Base-by-base conservation (phyloP, 2,888 invertebrate genomes). In the Eledona agricola region DNA sequence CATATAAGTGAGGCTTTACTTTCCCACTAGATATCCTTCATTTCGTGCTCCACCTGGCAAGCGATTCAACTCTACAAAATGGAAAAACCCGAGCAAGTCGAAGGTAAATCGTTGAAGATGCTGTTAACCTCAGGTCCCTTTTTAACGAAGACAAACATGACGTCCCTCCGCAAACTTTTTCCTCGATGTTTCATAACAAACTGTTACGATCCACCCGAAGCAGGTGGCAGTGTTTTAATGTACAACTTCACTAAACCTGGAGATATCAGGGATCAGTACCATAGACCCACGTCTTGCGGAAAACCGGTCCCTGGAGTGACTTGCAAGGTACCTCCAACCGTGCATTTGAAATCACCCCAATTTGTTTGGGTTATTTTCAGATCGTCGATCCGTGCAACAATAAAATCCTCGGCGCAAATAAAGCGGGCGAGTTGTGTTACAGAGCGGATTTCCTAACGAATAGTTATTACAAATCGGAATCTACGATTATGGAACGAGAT, bases 401-500 rank as follows among this genome's bases (percentile, higher is more conserved):
- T 2, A 37, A 19, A 15, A 35, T 37, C 3, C 10, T 47, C 4
- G 22, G 37, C 5, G 19, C 11, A 1, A 47, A 37, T 10, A 1
- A 28, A 13, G 13, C 47, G 3, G 47, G 47, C 4, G 83, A 83
- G 60, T 60, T 83, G 4, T 78, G 80, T 74, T 3, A 81, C 1
- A 80, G 78, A 70, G 76, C 62, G 2, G 58, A 65, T 12, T 63
- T 40, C 28, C 4, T 55, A 13, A 69, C 73, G 55, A 66, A 77
- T 72, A 78, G 75, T 1, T 81, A 81, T 61, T 77, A 78, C 63
- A 78, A 76, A 34, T 58, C 72, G 49, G 78, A 76, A 1, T 78
- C 79, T 1, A 69, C 69, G 11, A 72, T 74, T 19, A 74, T 76
- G 20, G 71, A 77, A 1, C 70, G 73, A 19, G 77, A 74, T 9